Evolutionary conservation across 2,113 vertebrate species (phyloP), one percentile per base, ranked within the genome.

Genomic region (Agapornis roseicollis): DNA sequence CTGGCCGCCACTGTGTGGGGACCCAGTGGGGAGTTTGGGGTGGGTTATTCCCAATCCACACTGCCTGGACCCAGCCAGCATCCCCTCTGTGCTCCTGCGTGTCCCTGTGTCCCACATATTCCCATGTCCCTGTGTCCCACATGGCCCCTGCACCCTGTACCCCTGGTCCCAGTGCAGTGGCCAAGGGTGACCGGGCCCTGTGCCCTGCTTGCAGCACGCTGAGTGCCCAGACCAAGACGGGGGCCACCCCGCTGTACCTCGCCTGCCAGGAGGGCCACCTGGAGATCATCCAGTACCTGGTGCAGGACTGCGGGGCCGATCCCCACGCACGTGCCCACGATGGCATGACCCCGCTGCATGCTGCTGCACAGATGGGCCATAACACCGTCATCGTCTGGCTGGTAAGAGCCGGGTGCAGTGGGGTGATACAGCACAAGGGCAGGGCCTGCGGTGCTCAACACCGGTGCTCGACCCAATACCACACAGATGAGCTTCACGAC

Each of bases 211-310:
- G 7, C 98, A 99, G 99, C 46, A 98, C 99, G 66, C 98, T 99
- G 97, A 99, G 99, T 96, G 98, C 98, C 94, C 99, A 99, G 98
- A 99, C 99, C 93, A 99, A 99, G 98, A 99, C 99, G 4, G 99
- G 99, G 98, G 99, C 99, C 98, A 99, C 99, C 41, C 99, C 99
- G 15, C 98, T 99, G 94, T 99, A 99, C 98, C 98, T 99, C 98
- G 99, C 99, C 85, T 99, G 99, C 98, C 99, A 99, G 97, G 99
- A 99, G 97, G 99, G 99, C 94, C 99, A 99, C 96, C 97, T 99
- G 97, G 99, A 99, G 94, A 98, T 98, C 71, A 98, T 99, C 88
- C 99, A 99, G 95, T 99, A 99, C 98, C 97, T 99, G 97, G 99
- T 99, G 90, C 99, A 99, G 97, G 99, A 99, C 80, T 99, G 99